These are phyloP conservation scores for Rhinoptilus africanus DNA, from an alignment of 2,113 vertebrate genomes.

Conservation along the genomic window DNA sequence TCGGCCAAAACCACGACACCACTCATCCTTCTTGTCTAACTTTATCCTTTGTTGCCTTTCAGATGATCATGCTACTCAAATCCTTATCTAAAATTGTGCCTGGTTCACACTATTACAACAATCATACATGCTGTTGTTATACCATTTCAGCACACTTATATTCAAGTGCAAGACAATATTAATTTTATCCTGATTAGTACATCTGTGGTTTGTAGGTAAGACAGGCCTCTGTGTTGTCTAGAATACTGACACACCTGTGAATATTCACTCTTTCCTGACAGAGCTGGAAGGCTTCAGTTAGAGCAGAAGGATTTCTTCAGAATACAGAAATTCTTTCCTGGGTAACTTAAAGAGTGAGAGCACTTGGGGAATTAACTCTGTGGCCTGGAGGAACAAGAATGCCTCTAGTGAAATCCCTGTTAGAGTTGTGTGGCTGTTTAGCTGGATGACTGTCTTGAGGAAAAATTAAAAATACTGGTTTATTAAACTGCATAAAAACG, in stretches of 20 bases:
- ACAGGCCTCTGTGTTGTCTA: background rate
- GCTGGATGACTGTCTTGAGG: background rate
- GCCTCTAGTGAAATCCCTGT: background rate
- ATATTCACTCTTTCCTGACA: background rate
- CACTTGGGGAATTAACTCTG: background rate
- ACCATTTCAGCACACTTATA: background rate
- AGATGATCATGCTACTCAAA: background rate
- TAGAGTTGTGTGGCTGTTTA: background rate
- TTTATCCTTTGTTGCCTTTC: background rate
- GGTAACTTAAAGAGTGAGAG: background rate
- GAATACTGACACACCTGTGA: background rate
- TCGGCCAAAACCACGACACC: no score
- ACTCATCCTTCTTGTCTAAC: background rate
- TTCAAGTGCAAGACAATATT: background rate
- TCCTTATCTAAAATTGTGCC: background rate
- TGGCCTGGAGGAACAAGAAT: background rate
- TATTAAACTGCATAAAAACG: background rate
- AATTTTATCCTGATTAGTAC: background rate
- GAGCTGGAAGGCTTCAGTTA: background rate
- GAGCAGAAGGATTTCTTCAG: background rate
- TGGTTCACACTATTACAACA: background rate
- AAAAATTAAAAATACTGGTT: background rate
- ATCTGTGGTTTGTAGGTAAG: background rate
- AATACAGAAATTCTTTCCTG: background rate
- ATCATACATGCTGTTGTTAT: background rate